Percentiles rank a stretch among this genome's conserved stretches.
phyloP scores from a whole-genome alignment of 1,140 invertebrate species.

The Luehdorfia chinensis region DNA sequence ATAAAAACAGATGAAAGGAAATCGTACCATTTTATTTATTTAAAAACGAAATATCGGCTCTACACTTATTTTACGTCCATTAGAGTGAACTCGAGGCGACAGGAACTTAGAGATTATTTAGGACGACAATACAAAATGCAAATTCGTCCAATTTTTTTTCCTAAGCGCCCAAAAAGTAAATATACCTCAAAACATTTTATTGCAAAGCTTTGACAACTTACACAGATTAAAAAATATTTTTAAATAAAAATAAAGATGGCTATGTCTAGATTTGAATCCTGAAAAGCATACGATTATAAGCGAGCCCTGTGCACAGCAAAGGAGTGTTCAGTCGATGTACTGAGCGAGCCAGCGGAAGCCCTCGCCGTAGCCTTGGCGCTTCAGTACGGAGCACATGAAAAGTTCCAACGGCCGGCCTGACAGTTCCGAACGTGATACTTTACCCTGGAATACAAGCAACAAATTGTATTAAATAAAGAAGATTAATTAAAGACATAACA shows the following conservation, averaged over 20 bases:
- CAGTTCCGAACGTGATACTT: slow-evolving; percentile 91
- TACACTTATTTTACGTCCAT: no score
- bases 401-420: slow-evolving; percentile 97
- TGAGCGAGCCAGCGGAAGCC: slow-evolving; percentile 99
- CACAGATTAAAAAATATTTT: no score
- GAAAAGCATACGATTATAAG: slow-evolving; percentile 33
- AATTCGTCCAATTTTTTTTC: no score
- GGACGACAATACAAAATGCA: no score
- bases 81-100: no score
- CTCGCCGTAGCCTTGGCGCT: slow-evolving; percentile 99
- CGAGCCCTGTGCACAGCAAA: slow-evolving; percentile 19
- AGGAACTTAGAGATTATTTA: no score
- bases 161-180: no score
- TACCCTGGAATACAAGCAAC: slow-evolving; percentile 82
- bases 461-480: neutral
- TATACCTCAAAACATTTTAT: no score
- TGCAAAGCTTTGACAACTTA: no score
- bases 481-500: neutral
- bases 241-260: slow-evolving; percentile 17
- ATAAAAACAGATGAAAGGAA: neutral
- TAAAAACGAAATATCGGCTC: no score
- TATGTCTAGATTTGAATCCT: slow-evolving; percentile 26
- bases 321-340: slow-evolving; percentile 92
- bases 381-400: slow-evolving; percentile 99
- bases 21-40: no score